Conservation (phyloP, 2,888 invertebrate species). For the Hedya salicella region DNA sequence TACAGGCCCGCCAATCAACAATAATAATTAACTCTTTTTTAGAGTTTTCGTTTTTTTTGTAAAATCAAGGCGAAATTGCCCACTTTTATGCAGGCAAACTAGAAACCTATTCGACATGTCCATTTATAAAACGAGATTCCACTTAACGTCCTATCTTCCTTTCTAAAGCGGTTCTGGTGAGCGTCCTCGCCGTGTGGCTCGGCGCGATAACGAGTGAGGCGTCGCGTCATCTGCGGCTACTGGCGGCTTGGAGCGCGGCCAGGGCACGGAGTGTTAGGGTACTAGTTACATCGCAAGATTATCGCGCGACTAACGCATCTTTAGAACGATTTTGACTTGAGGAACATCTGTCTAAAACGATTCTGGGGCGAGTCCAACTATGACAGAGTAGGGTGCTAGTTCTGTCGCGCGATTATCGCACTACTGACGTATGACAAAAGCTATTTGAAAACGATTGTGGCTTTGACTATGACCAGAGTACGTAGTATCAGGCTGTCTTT, state of each 20-base stretch:
- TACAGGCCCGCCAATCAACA: too few relatives aligned
- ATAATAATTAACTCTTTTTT: too few relatives aligned
- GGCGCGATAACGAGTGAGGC: conserved; percentile 14
- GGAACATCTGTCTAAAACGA: too few relatives aligned
- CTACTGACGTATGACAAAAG: conserved; percentile 15
- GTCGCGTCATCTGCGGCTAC: too few relatives aligned
- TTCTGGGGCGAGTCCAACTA: conserved; percentile 76
- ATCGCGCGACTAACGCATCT: background rate
- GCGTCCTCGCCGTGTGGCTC: too few relatives aligned
- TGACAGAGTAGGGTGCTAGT: conserved; percentile 57
- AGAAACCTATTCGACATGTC: background rate
- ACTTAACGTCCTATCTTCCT: background rate
- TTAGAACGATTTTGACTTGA: too few relatives aligned
- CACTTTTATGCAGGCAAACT: background rate
- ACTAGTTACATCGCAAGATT: conserved; percentile 18
- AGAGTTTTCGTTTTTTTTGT: too few relatives aligned
- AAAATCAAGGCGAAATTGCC: too few relatives aligned
- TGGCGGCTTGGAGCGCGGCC: background rate
- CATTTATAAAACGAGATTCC: background rate
- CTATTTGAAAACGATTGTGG: background rate
- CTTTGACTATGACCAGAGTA: too few relatives aligned
- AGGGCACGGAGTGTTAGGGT: background rate
- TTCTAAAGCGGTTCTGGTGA: background rate
- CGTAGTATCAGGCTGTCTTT: too few relatives aligned
- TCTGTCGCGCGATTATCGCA: conserved; percentile 45